Evolutionary conservation across 2,888 invertebrate species (phyloP), one percentile per base, ranked within the genome.

Genomic region (Eupithecia pulchellata): DNA sequence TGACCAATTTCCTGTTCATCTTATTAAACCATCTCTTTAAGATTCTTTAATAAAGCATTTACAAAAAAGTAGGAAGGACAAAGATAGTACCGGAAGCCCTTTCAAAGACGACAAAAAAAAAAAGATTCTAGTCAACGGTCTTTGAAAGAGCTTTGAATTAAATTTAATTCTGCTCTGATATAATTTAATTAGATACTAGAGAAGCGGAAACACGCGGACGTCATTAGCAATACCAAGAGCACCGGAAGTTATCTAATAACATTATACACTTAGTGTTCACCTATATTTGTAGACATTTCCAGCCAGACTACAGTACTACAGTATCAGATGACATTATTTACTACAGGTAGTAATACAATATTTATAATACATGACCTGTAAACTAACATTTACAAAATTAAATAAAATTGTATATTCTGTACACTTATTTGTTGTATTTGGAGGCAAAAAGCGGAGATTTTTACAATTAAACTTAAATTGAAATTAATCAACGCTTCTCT

Each of bases 141-240:
- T 60, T 60, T 60, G 17, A 60, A 60, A 60, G 32, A 60, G 9
- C 58, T 17, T 60, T n/a, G 20, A 60, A 32, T 30, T 17, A n/a
- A 60, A 32, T 30, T 60, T 58, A 4, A 30, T 52, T 52, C 52
- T 52, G 25, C 25, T 25, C 25, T 13, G 25, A 25, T 52, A 13
- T 52, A 4, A 52, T 52, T 52, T 13, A 52, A 0, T 4, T 20
- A 20, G 11, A 25, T 4, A 13, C 20, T 52, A 25, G 13, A 25
- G 47, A 47, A 20, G 25, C 52, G 13, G 4, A 52, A 42, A 13
- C 11, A 52, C 13, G 25, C 25, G 52, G 25, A 52, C 20, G 13
- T 52, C 9, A 52, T 25, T 52, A 52, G 42, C 2, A 1, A 52
- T 20, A 52, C 4, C 20, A 52, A 47, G 13, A 3, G 25, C 11